phyloP scores from a whole-genome alignment of 1,140 invertebrate species.

The Ptiloglossa arizonensis region DNA sequence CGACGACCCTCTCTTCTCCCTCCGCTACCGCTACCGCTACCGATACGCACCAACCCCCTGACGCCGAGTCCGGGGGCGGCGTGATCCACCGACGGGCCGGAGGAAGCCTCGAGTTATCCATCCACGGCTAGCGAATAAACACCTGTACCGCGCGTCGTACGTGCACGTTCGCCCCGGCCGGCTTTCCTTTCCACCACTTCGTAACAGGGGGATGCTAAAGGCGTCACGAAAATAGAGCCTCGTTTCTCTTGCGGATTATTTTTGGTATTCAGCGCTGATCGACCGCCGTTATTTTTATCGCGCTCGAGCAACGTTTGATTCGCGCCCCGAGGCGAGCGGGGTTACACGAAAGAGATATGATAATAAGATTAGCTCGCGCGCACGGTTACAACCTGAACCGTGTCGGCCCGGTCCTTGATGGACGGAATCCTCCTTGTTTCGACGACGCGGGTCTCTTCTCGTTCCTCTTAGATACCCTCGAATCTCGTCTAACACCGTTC shows the following conservation, averaged over 20 bases:
- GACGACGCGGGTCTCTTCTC: neutral
- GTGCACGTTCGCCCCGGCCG: neutral
- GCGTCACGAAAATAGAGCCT: conserved; percentile 25
- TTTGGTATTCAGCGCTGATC: conserved; percentile 36
- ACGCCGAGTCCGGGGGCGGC: conserved; percentile 22
- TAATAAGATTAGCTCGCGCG: conserved; percentile 11
- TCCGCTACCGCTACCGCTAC: neutral
- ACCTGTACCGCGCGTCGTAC: conserved; percentile 2
- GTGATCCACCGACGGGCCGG: conserved; percentile 11
- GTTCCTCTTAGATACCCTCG: too few species aligned
- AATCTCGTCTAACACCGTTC: too few species aligned
- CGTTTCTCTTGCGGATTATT: conserved; percentile 16
- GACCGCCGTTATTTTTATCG: conserved; percentile 26
- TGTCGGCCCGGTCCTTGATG: neutral
- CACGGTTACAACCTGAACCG: neutral
- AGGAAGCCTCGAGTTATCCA: conserved; percentile 34
- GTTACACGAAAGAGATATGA: neutral
- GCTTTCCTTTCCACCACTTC: neutral
- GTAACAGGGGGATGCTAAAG: conserved; percentile 20
- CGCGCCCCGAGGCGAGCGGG: neutral
- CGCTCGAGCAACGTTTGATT: conserved; percentile 9
- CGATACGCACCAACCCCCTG: neutral
- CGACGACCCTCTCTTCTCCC: conserved; percentile 51
- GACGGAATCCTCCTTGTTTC: neutral
- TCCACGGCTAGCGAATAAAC: conserved; percentile 35